These are phyloP conservation scores for Cinclus mexicanus DNA, from an alignment of 2,113 vertebrate genomes.

Conservation along the genomic window DNA sequence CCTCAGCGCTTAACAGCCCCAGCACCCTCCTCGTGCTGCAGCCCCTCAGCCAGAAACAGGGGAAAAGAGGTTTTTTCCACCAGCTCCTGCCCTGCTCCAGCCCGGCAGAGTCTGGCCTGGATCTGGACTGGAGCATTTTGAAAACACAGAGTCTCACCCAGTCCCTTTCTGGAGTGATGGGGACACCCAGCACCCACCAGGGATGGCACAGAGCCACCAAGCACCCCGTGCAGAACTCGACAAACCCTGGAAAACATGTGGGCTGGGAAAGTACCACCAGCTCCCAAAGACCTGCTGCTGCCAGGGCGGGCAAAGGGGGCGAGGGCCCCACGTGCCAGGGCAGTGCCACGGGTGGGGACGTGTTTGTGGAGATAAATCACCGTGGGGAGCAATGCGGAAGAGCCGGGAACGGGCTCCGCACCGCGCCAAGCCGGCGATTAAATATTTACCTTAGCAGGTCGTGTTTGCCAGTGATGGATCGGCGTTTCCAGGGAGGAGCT, in stretches of 20 bases:
- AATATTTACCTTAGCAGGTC: slow-evolving; percentile 52
- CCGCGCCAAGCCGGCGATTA: slow-evolving; percentile 42
- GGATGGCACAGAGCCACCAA: neutral
- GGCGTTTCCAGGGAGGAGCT: slow-evolving; percentile 25
- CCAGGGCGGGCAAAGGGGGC: neutral
- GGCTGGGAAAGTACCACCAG: neutral
- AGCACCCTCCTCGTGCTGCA: fast-evolving
- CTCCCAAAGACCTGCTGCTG: fast-evolving
- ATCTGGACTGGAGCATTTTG: fast-evolving
- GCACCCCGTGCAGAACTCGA: fast-evolving
- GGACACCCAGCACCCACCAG: neutral
- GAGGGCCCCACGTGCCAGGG: neutral
- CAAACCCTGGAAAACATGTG: fast-evolving
- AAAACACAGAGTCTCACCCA: fast-evolving
- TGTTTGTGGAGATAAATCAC: neutral
- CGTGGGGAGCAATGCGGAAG: slow-evolving; percentile 19
- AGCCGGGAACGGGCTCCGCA: neutral
- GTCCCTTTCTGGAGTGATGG: fast-evolving
- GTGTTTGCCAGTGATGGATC: slow-evolving; percentile 24
- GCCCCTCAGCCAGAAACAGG: neutral
- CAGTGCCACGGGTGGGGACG: slow-evolving; percentile 4
- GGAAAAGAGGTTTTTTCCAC: neutral
- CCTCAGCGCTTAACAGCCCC: neutral
- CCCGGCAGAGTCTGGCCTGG: fast-evolving
- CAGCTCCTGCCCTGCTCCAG: neutral